Conservation (phyloP, 2,797 vertebrate species). For the Silurus lanzhouensis region DNA sequence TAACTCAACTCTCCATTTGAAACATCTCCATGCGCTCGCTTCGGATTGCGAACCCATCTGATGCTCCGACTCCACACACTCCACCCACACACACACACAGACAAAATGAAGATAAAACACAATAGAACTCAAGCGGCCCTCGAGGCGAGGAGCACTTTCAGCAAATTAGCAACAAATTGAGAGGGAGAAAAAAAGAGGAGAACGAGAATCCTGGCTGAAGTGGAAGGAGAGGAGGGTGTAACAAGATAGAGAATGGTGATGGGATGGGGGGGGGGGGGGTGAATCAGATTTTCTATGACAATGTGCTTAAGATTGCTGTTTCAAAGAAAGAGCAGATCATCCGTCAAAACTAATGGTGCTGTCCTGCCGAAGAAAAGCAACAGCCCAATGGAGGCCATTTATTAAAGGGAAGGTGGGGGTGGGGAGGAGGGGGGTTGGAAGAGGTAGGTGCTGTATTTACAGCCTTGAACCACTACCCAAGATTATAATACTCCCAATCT, state of each 20-base stretch:
- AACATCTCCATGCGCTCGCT: neutral
- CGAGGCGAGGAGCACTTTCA: constrained; percentile 25
- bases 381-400: constrained; percentile 73
- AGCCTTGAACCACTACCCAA: constrained; percentile 45
- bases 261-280: constrained; percentile 52
- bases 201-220: constrained; percentile 46
- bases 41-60: neutral
- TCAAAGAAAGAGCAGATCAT: constrained; percentile 74
- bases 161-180: constrained; percentile 52
- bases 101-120: constrained; percentile 30
- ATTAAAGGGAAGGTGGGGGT: constrained; percentile 61
- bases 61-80: constrained; percentile 14
- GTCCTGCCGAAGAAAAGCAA: constrained; percentile 72
- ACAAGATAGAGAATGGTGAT: constrained; percentile 35
- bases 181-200: constrained; percentile 36
- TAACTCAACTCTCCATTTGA: neutral
- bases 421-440: constrained; percentile 21
- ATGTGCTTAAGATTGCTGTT: constrained; percentile 72
- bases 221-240: constrained; percentile 27
- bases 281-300: constrained; percentile 78
- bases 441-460: constrained; percentile 41
- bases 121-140: constrained; percentile 17
- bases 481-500: constrained; percentile 43
- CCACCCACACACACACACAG: constrained; percentile 41
- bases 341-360: constrained; percentile 77